Evolutionary conservation across 1,140 invertebrate genomes (phyloP).

Genomic region (Drosophila fuyamai): DNA sequence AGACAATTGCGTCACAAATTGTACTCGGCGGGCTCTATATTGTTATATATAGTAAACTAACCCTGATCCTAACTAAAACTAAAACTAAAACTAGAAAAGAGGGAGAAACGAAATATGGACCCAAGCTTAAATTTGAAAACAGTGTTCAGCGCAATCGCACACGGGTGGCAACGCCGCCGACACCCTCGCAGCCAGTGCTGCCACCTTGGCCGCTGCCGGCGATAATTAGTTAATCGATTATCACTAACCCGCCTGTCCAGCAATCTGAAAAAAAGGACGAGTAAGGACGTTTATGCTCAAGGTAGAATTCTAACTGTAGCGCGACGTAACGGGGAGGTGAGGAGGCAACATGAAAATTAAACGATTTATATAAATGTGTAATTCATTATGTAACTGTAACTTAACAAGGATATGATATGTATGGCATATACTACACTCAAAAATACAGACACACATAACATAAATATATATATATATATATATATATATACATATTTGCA

Average conservation of each 20-base stretch:
- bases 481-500: neutral
- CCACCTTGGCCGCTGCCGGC: constrained; percentile 29
- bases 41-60: constrained; percentile 16
- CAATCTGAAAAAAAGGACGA: constrained; percentile 16
- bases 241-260: constrained; percentile 19
- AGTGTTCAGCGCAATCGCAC: constrained; percentile 62
- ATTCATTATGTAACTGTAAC: constrained; percentile 76
- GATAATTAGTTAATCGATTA: constrained; percentile 26
- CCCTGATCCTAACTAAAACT: constrained; percentile 11
- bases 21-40: constrained; percentile 36
- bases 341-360: constrained; percentile 42
- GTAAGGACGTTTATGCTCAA: constrained; percentile 40
- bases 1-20: constrained; percentile 35
- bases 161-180: constrained; percentile 40
- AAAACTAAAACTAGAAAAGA: constrained; percentile 2
- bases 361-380: constrained; percentile 61
- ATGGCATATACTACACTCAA: constrained; percentile 56
- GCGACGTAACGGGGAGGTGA: constrained; percentile 10
- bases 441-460: constrained; percentile 41
- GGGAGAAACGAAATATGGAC: constrained; percentile 10
- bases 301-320: constrained; percentile 16
- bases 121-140: constrained; percentile 34
- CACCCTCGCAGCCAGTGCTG: constrained; percentile 34
- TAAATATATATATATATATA: constrained; percentile 36
- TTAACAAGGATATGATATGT: constrained; percentile 73